Conservation (phyloP, 2,797 vertebrate genomes). For the Gephyroberyx darwinii region DNA sequence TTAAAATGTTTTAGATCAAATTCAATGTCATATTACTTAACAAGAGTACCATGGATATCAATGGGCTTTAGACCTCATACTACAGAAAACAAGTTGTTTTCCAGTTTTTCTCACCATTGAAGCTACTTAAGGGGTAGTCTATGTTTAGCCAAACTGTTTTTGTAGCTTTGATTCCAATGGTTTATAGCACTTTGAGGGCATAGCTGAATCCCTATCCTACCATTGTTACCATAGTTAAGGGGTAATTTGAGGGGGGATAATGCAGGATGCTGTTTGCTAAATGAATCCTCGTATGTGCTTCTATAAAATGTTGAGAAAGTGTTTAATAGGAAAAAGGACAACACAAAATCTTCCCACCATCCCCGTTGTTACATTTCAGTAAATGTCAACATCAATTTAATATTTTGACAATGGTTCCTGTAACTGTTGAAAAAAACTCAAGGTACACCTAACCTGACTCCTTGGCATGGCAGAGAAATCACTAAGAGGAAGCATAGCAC, state of each 20-base stretch:
- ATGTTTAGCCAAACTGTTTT: conserved; percentile 28
- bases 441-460: not conserved
- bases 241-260: not conserved
- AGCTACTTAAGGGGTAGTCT: not conserved
- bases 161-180: conserved; percentile 54
- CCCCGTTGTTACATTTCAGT: not conserved
- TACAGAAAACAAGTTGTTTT: conserved; percentile 2
- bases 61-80: conserved; percentile 13
- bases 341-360: no score
- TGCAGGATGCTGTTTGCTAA: no score
- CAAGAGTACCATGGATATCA: not conserved
- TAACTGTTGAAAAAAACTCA: not conserved
- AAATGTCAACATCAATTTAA: no score
- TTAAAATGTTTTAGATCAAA: conserved; percentile 11
- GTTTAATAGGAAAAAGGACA: no score
- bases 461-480: not conserved
- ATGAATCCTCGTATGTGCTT: no score
- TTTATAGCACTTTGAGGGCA: conserved; percentile 63
- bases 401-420: no score
- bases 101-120: conserved; percentile 19
- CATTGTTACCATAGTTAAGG: not conserved
- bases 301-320: no score
- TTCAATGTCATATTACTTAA: not conserved
- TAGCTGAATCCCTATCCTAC: not conserved
- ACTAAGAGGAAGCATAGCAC: not conserved